phyloP scores from a whole-genome alignment of 2,888 invertebrate genomes.

The Tipula lateralis region DNA sequence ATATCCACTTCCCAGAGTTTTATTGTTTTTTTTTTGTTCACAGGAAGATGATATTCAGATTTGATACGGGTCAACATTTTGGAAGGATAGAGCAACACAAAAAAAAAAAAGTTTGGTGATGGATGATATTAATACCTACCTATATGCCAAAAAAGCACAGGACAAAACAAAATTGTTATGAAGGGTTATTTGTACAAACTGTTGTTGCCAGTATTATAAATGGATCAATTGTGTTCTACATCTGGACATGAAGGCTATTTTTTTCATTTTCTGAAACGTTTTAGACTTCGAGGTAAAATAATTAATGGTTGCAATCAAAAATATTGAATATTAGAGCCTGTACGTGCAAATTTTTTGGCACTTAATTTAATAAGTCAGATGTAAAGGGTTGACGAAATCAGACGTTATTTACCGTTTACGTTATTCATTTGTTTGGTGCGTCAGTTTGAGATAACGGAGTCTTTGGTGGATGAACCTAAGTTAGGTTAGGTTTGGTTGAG shows the following conservation, averaged over 20 bases:
- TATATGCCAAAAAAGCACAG: neutral
- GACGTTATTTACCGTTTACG: too few species aligned
- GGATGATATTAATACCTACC: neutral
- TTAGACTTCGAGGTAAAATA: too few species aligned
- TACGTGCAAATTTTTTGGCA: too few species aligned
- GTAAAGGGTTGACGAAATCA: too few species aligned
- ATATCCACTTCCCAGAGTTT: neutral
- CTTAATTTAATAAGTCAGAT: too few species aligned
- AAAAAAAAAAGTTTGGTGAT: neutral
- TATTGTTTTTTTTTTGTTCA: neutral
- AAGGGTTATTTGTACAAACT: neutral
- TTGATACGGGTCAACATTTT: constrained; percentile 11
- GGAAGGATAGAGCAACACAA: neutral
- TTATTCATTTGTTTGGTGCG: too few species aligned
- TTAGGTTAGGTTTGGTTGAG: too few species aligned
- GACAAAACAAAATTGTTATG: neutral
- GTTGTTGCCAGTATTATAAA: neutral
- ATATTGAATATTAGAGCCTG: too few species aligned
- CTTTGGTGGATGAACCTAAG: too few species aligned
- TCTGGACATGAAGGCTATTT: neutral
- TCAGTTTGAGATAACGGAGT: too few species aligned
- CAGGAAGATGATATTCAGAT: neutral
- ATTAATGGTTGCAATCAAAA: too few species aligned
- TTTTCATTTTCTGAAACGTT: too few species aligned
- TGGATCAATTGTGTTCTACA: neutral